Evolutionary conservation across 1,140 invertebrate genomes (phyloP).

Genomic region (Aphaenogaster floridana): DNA sequence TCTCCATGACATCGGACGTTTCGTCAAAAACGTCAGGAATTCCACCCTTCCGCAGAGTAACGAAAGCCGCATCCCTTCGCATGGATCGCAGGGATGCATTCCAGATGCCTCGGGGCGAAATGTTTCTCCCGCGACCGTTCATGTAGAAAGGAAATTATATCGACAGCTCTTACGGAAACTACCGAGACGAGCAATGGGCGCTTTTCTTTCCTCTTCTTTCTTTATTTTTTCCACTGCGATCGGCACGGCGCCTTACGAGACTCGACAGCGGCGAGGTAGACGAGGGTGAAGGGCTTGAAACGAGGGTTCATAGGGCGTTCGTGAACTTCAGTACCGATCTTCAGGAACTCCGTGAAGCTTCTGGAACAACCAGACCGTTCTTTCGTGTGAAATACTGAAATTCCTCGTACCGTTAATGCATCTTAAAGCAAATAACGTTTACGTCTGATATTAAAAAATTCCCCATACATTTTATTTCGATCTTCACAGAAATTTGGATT

Average conservation of each 20-base stretch:
- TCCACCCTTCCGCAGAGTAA: slow-evolving; percentile 11
- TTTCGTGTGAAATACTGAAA: slow-evolving; percentile 25
- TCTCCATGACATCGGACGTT: slow-evolving; percentile 36
- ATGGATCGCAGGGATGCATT: slow-evolving; percentile 39
- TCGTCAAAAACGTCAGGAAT: slow-evolving; percentile 62
- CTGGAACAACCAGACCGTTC: slow-evolving; percentile 20
- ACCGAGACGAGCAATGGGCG: slow-evolving; percentile 48
- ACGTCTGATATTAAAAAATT: neutral
- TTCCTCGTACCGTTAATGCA: slow-evolving; percentile 22
- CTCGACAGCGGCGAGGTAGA: slow-evolving; percentile 24
- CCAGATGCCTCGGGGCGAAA: slow-evolving; percentile 43
- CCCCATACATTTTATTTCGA: neutral
- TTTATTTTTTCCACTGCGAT: slow-evolving; percentile 42
- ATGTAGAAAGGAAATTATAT: slow-evolving; percentile 63
- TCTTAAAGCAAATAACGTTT: neutral
- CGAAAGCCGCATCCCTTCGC: slow-evolving; percentile 39
- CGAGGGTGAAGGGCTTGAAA: slow-evolving; percentile 45
- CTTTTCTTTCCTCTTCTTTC: slow-evolving; percentile 32
- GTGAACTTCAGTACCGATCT: slow-evolving; percentile 39
- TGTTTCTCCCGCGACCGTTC: slow-evolving; percentile 51
- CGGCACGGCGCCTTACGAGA: slow-evolving; percentile 45
- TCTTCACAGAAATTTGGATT: neutral
- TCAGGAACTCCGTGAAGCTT: neutral
- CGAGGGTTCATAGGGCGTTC: slow-evolving; percentile 24
- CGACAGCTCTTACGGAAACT: slow-evolving; percentile 63